Percentiles rank a stretch among this genome's conserved stretches.
Conservation (phyloP, 2,888 invertebrate species). For the Choristoneura rosaceana region DNA sequence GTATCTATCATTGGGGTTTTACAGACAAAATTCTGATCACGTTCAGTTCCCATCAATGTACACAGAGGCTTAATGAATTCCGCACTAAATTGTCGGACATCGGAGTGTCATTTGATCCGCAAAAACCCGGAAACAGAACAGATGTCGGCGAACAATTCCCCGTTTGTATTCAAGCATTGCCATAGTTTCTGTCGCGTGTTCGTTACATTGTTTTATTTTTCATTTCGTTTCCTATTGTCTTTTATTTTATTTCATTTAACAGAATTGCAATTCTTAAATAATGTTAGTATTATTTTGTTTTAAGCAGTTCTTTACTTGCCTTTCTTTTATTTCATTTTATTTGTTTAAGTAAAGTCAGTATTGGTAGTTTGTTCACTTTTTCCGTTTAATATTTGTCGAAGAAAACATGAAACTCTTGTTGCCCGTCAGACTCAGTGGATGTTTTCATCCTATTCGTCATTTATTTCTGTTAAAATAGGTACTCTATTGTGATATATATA, state of each 20-base stretch:
- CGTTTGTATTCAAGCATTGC: constrained; percentile 34
- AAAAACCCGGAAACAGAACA: constrained; percentile 43
- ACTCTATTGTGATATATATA: too few species aligned
- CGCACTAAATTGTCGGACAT: constrained; percentile 48
- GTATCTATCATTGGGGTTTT: not conserved
- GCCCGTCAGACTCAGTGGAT: too few species aligned
- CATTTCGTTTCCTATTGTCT: constrained; percentile 10
- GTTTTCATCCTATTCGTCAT: too few species aligned
- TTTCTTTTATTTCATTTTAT: not conserved
- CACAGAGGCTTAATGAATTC: constrained; percentile 48
- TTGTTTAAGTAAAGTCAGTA: not conserved
- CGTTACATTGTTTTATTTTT: constrained; percentile 34
- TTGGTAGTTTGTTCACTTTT: not conserved
- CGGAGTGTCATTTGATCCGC: constrained; percentile 45
- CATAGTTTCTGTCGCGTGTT: constrained; percentile 34
- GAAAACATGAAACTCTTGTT: too few species aligned
- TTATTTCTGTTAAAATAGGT: too few species aligned
- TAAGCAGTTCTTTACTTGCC: not conserved
- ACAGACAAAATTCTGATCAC: not conserved
- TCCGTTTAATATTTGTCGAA: not conserved
- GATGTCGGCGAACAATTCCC: constrained; percentile 41
- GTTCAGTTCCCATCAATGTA: constrained; percentile 13
- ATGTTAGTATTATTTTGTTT: not conserved
- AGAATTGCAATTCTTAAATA: not conserved
- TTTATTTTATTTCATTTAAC: constrained; percentile 16